phyloP scores from a whole-genome alignment of 2,113 vertebrate genomes.

The Alosa alosa region DNA sequence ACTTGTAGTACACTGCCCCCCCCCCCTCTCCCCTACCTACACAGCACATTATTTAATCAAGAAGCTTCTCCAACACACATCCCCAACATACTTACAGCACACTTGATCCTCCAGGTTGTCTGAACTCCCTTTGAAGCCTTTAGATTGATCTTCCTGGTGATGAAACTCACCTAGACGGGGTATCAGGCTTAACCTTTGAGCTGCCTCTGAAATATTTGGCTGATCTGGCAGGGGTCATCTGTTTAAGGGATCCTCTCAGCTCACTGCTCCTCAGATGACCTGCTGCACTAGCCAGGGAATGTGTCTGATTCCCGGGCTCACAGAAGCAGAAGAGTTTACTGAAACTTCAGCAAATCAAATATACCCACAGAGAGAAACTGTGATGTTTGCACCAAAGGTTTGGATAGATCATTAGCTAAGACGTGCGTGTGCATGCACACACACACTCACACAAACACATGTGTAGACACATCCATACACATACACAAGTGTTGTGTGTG shows the following conservation, averaged over 20 bases:
- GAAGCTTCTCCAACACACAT: no score
- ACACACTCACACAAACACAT: not conserved
- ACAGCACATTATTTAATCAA: no score
- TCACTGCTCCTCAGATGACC: not conserved
- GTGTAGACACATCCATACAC: not conserved
- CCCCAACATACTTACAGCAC: no score
- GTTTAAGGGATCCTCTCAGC: not conserved
- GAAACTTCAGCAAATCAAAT: not conserved
- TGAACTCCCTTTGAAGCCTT: constrained; percentile 7
- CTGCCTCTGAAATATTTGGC: not conserved
- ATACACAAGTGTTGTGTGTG: not conserved
- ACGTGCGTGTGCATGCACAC: not conserved
- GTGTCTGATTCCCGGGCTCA: not conserved
- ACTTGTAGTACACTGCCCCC: no score
- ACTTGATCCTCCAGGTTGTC: constrained; percentile 14
- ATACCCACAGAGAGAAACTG: not conserved
- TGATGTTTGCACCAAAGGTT: not conserved
- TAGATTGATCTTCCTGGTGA: not conserved
- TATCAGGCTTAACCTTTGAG: not conserved
- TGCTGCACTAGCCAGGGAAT: not conserved
- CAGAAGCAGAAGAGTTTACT: not conserved
- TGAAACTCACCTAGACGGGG: not conserved
- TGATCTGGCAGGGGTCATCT: not conserved
- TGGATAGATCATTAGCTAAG: not conserved
- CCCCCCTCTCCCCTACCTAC: no score